Conservation (phyloP, 2,888 invertebrate genomes). For the Sarcophaga rosellei region DNA sequence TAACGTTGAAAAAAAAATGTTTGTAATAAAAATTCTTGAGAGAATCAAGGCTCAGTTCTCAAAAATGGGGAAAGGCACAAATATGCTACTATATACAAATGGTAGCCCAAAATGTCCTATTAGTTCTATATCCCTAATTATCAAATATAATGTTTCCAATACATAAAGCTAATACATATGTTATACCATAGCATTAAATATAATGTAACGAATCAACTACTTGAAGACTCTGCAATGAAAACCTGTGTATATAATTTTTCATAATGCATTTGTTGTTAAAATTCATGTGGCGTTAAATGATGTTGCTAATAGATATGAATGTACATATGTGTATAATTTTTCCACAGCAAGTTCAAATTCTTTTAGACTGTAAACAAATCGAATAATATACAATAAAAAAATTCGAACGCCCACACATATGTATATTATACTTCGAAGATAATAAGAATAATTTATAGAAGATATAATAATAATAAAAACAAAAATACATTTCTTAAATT, state of each 20-base stretch:
- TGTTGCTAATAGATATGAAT: slow-evolving; percentile 15
- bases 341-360: slow-evolving; percentile 14
- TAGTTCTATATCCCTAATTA: too few relatives aligned
- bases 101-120: too few relatives aligned
- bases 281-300: slow-evolving; percentile 24
- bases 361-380: slow-evolving; percentile 28
- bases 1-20: too few relatives aligned
- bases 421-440: slow-evolving; percentile 20
- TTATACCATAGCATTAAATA: too few relatives aligned
- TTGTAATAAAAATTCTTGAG: too few relatives aligned
- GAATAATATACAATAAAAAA: slow-evolving; percentile 13
- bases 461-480: slow-evolving; percentile 9
- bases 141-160: too few relatives aligned
- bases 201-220: too few relatives aligned
- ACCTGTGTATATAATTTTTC: neutral
- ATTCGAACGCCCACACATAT: slow-evolving; percentile 23
- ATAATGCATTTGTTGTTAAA: slow-evolving; percentile 10
- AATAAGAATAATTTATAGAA: slow-evolving; percentile 1
- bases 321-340: neutral
- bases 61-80: too few relatives aligned
- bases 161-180: too few relatives aligned
- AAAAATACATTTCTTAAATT: neutral
- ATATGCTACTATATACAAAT: too few relatives aligned
- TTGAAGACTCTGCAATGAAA: too few relatives aligned
- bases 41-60: too few relatives aligned